Conservation (phyloP, 2,888 invertebrate genomes). For the Tromatobia lineatoria region DNA sequence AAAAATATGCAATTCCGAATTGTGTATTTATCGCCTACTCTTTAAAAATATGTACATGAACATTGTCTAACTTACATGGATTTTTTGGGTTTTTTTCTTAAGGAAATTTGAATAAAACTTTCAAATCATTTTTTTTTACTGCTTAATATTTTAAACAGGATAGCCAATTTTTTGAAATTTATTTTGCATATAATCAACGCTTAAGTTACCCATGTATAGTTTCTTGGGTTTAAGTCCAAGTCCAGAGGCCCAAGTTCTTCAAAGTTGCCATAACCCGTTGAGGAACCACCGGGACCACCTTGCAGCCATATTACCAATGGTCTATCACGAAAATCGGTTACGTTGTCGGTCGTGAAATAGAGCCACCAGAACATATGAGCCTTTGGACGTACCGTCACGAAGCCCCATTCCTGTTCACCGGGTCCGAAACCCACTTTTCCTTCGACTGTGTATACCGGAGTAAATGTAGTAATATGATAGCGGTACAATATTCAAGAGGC, state of each 20-base stretch:
- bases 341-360: constrained; percentile 90
- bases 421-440: constrained; percentile 86
- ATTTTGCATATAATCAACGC: background rate
- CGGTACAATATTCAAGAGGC: constrained; percentile 20
- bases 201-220: constrained; percentile 91
- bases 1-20: no score
- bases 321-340: constrained; percentile 87
- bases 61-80: no score
- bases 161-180: no score
- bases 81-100: no score
- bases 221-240: constrained; percentile 89
- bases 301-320: constrained; percentile 96
- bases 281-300: constrained; percentile 94
- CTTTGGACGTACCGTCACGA: constrained; percentile 90
- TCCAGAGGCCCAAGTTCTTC: constrained; percentile 93
- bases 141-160: no score
- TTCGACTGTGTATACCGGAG: constrained; percentile 48
- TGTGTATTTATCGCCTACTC: no score
- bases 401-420: constrained; percentile 91
- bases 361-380: constrained; percentile 96
- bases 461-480: background rate
- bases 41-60: no score
- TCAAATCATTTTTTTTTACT: no score
- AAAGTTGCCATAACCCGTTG: constrained; percentile 95
- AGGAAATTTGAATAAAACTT: no score